Evolutionary conservation across 2,113 vertebrate genomes (phyloP).

Genomic region (Barbus barbus): DNA sequence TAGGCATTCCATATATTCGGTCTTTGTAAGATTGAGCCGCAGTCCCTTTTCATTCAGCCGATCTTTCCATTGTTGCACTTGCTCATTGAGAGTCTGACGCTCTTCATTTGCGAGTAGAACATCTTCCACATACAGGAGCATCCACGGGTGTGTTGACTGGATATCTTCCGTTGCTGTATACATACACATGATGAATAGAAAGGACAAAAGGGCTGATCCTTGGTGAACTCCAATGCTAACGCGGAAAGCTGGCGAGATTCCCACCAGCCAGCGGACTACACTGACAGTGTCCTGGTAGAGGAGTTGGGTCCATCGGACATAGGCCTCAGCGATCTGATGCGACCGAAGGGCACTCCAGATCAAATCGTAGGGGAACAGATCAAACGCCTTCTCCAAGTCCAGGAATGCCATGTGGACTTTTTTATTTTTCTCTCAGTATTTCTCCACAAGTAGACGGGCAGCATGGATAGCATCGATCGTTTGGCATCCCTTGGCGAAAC

Average conservation of each 20-base stretch:
- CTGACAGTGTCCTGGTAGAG: neutral
- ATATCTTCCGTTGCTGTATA: neutral
- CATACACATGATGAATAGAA: neutral
- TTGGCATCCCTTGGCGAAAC: neutral
- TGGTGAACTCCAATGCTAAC: neutral
- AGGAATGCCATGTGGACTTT: neutral
- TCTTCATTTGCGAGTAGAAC: neutral
- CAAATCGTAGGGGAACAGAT: neutral
- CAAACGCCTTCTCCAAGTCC: no score
- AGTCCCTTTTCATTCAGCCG: neutral
- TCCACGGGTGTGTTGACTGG: neutral
- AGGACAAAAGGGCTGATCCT: neutral
- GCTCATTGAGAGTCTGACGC: neutral
- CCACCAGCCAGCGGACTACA: neutral
- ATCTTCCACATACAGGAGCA: neutral
- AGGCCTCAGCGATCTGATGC: neutral
- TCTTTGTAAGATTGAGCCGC: neutral
- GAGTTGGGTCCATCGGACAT: neutral
- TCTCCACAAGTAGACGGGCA: neutral
- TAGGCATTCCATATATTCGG: neutral
- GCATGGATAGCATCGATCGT: neutral
- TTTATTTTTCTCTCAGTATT: neutral
- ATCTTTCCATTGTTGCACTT: neutral
- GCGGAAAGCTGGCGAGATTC: neutral
- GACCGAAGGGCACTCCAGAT: neutral